Evolutionary conservation across 2,113 vertebrate genomes (phyloP).

Genomic region (Anhinga anhinga): DNA sequence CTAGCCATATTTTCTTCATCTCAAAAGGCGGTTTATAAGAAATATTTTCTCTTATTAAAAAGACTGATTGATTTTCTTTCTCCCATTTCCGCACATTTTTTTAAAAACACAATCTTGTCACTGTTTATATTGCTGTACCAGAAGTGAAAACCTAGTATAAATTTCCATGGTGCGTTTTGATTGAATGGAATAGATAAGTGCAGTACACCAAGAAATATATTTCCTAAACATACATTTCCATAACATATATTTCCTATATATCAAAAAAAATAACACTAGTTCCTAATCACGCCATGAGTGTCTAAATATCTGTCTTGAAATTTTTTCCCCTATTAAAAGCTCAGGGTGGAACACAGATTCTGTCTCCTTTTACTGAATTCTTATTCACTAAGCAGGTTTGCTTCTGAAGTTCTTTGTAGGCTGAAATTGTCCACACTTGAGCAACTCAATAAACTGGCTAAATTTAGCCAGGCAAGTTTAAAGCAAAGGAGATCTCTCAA

Average conservation of each 20-base stretch:
- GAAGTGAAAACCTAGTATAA: slow-evolving; percentile 33
- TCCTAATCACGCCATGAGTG: neutral
- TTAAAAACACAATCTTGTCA: neutral
- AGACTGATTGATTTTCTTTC: neutral
- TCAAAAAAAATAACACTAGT: neutral
- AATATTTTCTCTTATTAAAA: neutral
- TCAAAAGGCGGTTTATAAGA: neutral
- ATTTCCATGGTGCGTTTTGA: slow-evolving; percentile 5
- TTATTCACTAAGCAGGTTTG: neutral
- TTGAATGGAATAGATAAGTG: slow-evolving; percentile 21
- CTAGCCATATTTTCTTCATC: neutral
- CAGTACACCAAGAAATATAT: neutral
- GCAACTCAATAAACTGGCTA: slow-evolving; percentile 3
- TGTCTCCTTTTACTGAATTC: neutral
- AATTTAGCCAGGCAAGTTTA: neutral
- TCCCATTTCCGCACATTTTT: neutral
- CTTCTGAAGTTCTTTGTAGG: neutral
- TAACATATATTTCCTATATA: neutral
- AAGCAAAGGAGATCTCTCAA: neutral
- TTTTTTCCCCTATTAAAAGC: neutral
- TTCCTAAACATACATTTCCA: neutral
- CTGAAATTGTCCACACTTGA: slow-evolving; percentile 27
- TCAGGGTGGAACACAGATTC: neutral
- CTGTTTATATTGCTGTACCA: neutral
- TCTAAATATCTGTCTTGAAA: neutral